These are phyloP conservation scores for Pimephales promelas DNA, from an alignment of 2,113 vertebrate genomes.

Conservation along the genomic window DNA sequence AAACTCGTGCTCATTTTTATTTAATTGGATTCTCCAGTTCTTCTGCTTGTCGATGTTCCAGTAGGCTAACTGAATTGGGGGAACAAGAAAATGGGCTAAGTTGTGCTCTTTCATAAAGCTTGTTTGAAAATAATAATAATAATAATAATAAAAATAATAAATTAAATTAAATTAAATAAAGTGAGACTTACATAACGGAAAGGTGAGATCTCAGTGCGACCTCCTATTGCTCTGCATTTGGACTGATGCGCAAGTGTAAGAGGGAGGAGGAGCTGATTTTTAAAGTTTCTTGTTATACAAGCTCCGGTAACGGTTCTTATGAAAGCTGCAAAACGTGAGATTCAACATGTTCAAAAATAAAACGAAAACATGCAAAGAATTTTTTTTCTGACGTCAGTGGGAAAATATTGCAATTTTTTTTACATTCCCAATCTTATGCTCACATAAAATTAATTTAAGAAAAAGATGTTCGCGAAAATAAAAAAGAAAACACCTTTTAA, in stretches of 20 bases:
- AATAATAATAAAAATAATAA: constrained; percentile 26
- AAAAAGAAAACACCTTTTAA: background rate
- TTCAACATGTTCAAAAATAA: constrained; percentile 34
- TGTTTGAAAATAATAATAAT: constrained; percentile 35
- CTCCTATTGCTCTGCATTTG: constrained; percentile 64
- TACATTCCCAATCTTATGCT: background rate
- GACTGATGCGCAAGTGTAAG: constrained; percentile 65
- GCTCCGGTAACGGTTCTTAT: constrained; percentile 59
- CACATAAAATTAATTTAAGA: background rate
- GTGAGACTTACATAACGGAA: constrained; percentile 50
- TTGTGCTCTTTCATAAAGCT: constrained; percentile 13
- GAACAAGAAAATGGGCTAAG: background rate
- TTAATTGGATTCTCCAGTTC: background rate
- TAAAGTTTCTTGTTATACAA: constrained; percentile 65
- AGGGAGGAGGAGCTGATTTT: constrained; percentile 73
- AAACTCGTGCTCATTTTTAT: constrained; percentile 57
- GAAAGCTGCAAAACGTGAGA: constrained; percentile 53
- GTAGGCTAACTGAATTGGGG: background rate
- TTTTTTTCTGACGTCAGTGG: background rate
- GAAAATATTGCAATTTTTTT: background rate
- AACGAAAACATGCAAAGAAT: background rate
- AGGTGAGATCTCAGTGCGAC: constrained; percentile 52
- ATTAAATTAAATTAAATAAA: constrained; percentile 41
- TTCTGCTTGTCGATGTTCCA: background rate
- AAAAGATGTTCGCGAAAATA: too few relatives aligned